Conservation (phyloP, 35 echinoderm and acorn worm genomes). For the Ptychodera flava region DNA sequence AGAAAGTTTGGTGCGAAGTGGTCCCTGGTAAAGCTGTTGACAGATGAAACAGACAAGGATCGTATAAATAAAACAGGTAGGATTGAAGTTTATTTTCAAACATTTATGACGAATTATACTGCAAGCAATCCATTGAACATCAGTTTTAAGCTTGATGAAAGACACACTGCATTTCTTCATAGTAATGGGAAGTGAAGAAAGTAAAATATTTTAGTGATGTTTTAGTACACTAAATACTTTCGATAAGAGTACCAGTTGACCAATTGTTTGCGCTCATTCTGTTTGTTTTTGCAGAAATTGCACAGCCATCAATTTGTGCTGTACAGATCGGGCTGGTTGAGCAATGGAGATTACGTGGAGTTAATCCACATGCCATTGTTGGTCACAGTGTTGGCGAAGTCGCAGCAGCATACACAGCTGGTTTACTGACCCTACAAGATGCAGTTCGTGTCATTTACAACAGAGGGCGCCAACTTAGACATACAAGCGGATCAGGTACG, state of each 20-base stretch:
- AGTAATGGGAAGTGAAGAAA: too few relatives aligned
- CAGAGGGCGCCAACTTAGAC: background rate
- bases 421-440: background rate
- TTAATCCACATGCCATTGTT: slow-evolving; percentile 8
- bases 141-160: too few relatives aligned
- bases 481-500: slow-evolving; percentile 11
- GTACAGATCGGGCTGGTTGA: slow-evolving; percentile 18
- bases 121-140: too few relatives aligned
- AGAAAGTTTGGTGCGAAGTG: slow-evolving; percentile 7
- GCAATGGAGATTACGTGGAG: background rate
- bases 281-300: slow-evolving; percentile 5
- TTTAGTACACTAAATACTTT: too few relatives aligned
- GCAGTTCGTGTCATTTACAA: slow-evolving; percentile 6
- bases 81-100: too few relatives aligned
- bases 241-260: too few relatives aligned
- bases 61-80: background rate
- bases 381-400: slow-evolving; percentile 24
- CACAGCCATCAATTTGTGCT: slow-evolving; percentile 8
- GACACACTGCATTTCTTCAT: too few relatives aligned
- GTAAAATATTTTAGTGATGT: too few relatives aligned
- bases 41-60: slow-evolving; percentile 15
- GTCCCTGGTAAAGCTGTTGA: background rate
- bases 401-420: slow-evolving; percentile 15
- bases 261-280: too few relatives aligned
- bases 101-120: too few relatives aligned